These are phyloP conservation scores for Trachops cirrhosus DNA, from an alignment of 2,797 vertebrate species.

Conservation along the genomic window DNA sequence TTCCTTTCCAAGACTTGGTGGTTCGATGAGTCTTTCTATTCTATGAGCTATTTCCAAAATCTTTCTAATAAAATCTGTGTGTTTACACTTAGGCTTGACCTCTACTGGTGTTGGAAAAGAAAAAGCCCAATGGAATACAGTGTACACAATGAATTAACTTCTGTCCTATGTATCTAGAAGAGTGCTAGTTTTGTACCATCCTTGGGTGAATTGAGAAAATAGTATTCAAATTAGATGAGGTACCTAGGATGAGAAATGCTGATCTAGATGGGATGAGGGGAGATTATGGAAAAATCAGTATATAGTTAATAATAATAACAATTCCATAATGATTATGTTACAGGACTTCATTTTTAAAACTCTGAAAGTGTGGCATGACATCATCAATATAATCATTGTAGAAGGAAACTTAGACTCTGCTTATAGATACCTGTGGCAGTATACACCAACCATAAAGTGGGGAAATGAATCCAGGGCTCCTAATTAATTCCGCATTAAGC, in stretches of 20 bases:
- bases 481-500: background rate
- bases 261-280: background rate
- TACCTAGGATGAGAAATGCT: background rate
- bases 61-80: background rate
- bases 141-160: background rate
- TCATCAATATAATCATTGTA: background rate
- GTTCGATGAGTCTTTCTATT: background rate
- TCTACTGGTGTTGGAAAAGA: background rate
- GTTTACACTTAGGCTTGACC: background rate
- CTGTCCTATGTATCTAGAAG: background rate
- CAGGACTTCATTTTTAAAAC: background rate
- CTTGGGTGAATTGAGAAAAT: background rate
- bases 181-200: background rate
- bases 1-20: background rate
- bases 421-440: background rate
- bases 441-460: background rate
- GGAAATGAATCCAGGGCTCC: background rate
- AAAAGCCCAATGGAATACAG: background rate
- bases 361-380: background rate
- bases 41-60: background rate
- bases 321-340: background rate
- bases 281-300: background rate
- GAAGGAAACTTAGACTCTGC: background rate
- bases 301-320: background rate
- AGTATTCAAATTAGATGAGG: background rate